phyloP scores from a whole-genome alignment of 1,140 invertebrate species.

The Euura lappo region DNA sequence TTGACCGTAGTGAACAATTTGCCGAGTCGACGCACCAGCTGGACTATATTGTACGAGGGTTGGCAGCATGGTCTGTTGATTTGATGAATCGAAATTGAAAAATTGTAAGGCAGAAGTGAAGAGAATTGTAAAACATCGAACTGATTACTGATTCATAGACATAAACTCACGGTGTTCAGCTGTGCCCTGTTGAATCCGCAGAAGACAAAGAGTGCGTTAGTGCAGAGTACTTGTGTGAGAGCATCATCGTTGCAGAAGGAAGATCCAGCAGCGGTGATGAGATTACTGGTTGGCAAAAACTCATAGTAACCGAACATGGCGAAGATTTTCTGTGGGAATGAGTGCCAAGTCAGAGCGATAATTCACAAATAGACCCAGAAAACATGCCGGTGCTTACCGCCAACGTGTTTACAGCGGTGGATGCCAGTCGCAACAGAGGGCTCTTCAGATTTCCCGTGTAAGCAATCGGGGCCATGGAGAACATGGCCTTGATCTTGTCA shows the following conservation, averaged over 20 bases:
- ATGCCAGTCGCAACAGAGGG: constrained; percentile 52
- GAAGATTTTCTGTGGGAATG: constrained; percentile 13
- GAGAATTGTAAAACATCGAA: no score
- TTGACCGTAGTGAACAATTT: constrained; percentile 70
- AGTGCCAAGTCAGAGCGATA: not conserved
- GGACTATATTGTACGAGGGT: constrained; percentile 72
- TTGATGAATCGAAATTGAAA: not conserved
- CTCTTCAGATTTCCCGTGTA: constrained; percentile 61
- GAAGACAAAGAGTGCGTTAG: constrained; percentile 62
- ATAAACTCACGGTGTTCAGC: constrained; percentile 45
- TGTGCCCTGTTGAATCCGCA: constrained; percentile 59
- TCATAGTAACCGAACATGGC: constrained; percentile 59
- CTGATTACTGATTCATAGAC: not conserved
- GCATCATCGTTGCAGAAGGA: constrained; percentile 55
- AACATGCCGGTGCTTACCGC: constrained; percentile 29
- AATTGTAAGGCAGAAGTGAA: constrained; percentile 1
- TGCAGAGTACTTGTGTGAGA: constrained; percentile 56
- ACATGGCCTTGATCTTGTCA: constrained; percentile 58
- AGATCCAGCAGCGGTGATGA: constrained; percentile 51
- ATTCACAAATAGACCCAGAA: no score
- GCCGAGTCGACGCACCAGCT: constrained; percentile 73
- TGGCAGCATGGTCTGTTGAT: constrained; percentile 59
- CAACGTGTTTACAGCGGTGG: constrained; percentile 34
- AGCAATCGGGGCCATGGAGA: constrained; percentile 68
- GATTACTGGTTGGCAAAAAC: constrained; percentile 56